phyloP scores from a whole-genome alignment of 2,797 vertebrate species.

The Mormyrops attenuatus region DNA sequence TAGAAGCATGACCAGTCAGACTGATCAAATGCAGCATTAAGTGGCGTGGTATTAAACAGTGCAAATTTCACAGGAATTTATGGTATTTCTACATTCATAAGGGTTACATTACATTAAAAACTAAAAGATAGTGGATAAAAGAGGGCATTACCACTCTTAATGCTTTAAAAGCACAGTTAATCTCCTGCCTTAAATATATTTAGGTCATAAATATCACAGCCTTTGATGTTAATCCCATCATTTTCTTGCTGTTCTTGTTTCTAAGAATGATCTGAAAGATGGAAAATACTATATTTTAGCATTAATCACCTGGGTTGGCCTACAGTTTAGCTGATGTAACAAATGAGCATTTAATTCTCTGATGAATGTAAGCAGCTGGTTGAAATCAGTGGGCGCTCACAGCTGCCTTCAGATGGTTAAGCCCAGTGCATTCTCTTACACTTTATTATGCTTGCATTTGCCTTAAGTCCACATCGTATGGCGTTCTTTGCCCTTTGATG shows the following conservation, averaged over 20 bases:
- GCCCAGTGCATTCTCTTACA: conserved; percentile 29
- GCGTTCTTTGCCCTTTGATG: conserved; percentile 34
- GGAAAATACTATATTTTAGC: conserved; percentile 33
- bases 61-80: not conserved
- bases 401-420: conserved; percentile 30
- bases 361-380: conserved; percentile 8
- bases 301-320: conserved; percentile 41
- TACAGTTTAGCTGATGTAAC: conserved; percentile 22
- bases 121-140: not conserved
- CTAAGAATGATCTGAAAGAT: conserved; percentile 3
- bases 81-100: conserved; percentile 2
- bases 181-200: conserved; percentile 2
- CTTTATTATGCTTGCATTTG: conserved; percentile 20
- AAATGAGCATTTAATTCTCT: conserved; percentile 17
- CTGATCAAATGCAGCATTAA: not conserved
- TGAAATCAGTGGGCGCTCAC: conserved; percentile 12
- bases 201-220: not conserved
- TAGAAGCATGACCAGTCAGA: not conserved
- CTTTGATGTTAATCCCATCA: conserved; percentile 21
- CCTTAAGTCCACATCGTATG: conserved; percentile 21
- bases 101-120: conserved; percentile 1
- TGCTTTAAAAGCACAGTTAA: conserved; percentile 15
- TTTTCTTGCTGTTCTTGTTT: not conserved
- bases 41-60: not conserved
- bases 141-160: not conserved